Conservation (phyloP, 2,888 invertebrate genomes). For the Synergus gifuensis region DNA sequence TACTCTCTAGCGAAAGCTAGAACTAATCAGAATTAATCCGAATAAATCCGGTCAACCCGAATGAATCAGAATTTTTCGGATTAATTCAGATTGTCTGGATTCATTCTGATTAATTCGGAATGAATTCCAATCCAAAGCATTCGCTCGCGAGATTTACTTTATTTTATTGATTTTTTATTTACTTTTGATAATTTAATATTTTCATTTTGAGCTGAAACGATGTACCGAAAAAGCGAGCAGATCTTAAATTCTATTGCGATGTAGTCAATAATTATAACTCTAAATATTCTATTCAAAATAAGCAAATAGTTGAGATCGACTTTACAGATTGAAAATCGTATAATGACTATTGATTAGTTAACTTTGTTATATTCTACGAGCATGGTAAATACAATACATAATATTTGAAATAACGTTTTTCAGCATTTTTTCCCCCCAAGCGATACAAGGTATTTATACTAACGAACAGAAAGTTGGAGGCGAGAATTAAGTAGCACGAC, state of each 20-base stretch:
- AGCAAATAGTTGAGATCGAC: constrained; percentile 45
- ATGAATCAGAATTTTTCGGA: too few species aligned
- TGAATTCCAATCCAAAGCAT: too few species aligned
- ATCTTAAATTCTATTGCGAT: constrained; percentile 15
- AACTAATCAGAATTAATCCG: too few species aligned
- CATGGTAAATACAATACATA: constrained; percentile 52
- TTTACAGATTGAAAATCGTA: constrained; percentile 43
- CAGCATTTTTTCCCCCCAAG: constrained; percentile 75
- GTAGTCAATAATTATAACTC: constrained; percentile 11
- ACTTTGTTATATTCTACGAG: constrained; percentile 43
- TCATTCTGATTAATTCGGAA: too few species aligned
- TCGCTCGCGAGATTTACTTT: too few species aligned
- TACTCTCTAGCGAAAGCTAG: neutral
- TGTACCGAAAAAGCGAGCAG: constrained; percentile 51
- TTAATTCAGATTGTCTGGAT: too few species aligned
- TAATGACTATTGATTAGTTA: constrained; percentile 57
- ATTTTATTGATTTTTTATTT: neutral
- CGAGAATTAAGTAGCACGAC: constrained; percentile 66
- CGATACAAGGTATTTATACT: constrained; percentile 63
- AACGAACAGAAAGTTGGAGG: constrained; percentile 66
- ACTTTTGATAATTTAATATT: neutral
- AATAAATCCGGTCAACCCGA: too few species aligned
- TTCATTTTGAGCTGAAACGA: constrained; percentile 38
- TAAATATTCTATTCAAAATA: neutral
- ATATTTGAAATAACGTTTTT: constrained; percentile 71